Evolutionary conservation across 2,113 vertebrate species (phyloP).

Genomic region (Beaufortia kweichowensis): DNA sequence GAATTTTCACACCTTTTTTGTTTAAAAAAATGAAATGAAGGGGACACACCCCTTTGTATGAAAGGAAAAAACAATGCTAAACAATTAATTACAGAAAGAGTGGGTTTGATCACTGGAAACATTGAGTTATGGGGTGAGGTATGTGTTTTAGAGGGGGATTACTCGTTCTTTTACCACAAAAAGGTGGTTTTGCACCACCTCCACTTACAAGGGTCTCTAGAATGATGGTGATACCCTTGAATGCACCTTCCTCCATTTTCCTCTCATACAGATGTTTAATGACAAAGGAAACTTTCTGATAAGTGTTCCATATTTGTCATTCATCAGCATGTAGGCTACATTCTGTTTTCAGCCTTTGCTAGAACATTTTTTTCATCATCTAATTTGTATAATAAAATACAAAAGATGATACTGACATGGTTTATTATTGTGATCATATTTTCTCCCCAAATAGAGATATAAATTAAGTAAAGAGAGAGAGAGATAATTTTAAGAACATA

Average conservation of each 20-base stretch:
- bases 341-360: neutral
- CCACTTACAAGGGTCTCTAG: slow-evolving; percentile 7
- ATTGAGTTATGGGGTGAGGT: slow-evolving; percentile 33
- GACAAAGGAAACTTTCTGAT: slow-evolving; percentile 2
- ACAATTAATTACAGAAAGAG: slow-evolving; percentile 11
- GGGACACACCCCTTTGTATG: neutral
- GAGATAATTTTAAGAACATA: no score
- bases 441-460: no score
- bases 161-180: slow-evolving; percentile 30
- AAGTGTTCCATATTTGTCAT: neutral
- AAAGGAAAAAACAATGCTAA: neutral
- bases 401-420: no score
- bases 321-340: neutral
- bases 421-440: no score
- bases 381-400: no score
- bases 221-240: slow-evolving; percentile 1
- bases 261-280: neutral
- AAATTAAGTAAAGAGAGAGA: no score
- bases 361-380: neutral
- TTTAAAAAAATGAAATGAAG: no score
- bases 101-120: slow-evolving; percentile 38
- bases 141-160: slow-evolving; percentile 6
- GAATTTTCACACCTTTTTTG: slow-evolving; percentile 9
- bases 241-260: slow-evolving; percentile 20
- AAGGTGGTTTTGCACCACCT: slow-evolving; percentile 28